phyloP scores from a whole-genome alignment of 2,888 invertebrate species.

The Mellilla xanthometata region DNA sequence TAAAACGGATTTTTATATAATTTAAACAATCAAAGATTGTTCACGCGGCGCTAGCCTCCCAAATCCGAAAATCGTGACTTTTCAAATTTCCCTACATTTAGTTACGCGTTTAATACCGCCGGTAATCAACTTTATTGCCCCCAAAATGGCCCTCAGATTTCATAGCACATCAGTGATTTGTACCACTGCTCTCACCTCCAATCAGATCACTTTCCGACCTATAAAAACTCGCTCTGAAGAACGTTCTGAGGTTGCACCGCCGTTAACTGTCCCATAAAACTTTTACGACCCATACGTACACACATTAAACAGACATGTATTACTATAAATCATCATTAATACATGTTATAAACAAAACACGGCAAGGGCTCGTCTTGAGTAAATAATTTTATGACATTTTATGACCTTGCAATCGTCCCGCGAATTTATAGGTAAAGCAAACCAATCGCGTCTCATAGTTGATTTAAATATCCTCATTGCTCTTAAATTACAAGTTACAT shows the following conservation, averaged over 20 bases:
- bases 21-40: constrained; percentile 7
- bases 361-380: constrained; percentile 60
- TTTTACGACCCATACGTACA: constrained; percentile 71
- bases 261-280: constrained; percentile 73
- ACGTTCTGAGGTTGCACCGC: constrained; percentile 63
- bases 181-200: constrained; percentile 43
- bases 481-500: constrained; percentile 47
- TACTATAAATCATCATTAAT: constrained; percentile 75
- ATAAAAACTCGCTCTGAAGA: constrained; percentile 52
- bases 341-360: constrained; percentile 64
- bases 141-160: constrained; percentile 31
- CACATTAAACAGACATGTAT: constrained; percentile 73
- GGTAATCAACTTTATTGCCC: constrained; percentile 31
- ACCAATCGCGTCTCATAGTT: constrained; percentile 47
- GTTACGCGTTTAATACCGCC: constrained; percentile 29
- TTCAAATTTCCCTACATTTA: constrained; percentile 22
- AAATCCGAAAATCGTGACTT: constrained; percentile 16
- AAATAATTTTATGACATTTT: constrained; percentile 71
- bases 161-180: constrained; percentile 29
- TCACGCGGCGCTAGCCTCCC: constrained; percentile 16
- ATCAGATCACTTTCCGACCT: constrained; percentile 56
- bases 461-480: constrained; percentile 57
- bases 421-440: constrained; percentile 62
- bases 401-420: constrained; percentile 63
- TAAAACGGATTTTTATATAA: background rate